Conservation (phyloP, 2,888 invertebrate genomes). For the Drosophila affinis region DNA sequence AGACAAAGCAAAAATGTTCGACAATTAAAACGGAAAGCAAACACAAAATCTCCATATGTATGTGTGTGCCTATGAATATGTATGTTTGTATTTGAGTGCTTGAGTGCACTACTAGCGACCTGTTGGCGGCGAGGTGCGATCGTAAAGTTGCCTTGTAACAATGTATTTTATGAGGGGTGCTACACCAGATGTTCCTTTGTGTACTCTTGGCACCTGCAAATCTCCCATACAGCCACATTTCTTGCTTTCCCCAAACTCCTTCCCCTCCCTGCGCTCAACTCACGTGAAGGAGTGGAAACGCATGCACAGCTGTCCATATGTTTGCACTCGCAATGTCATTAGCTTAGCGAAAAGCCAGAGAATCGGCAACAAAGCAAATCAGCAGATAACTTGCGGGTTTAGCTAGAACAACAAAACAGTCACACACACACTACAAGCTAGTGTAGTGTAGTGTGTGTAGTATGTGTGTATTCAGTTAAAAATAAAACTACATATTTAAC, state of each 20-base stretch:
- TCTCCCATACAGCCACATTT: neutral
- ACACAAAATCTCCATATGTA: slow-evolving; percentile 21
- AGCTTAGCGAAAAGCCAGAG: slow-evolving; percentile 52
- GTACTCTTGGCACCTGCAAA: neutral
- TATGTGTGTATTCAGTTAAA: slow-evolving; percentile 46
- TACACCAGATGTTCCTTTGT: neutral
- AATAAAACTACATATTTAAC: slow-evolving; percentile 78
- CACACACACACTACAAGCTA: slow-evolving; percentile 5
- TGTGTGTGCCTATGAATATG: slow-evolving; percentile 8
- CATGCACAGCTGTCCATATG: slow-evolving; percentile 26
- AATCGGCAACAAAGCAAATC: slow-evolving; percentile 49
- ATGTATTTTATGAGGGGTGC: slow-evolving; percentile 11
- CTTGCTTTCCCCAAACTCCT: slow-evolving; percentile 21
- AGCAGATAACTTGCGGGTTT: slow-evolving; percentile 54
- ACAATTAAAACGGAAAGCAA: slow-evolving; percentile 42
- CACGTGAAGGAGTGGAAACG: slow-evolving; percentile 12
- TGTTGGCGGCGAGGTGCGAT: slow-evolving; percentile 49
- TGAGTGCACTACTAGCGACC: slow-evolving; percentile 49
- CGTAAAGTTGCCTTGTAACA: slow-evolving; percentile 28
- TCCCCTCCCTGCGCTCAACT: slow-evolving; percentile 43
- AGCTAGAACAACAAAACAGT: slow-evolving; percentile 30
- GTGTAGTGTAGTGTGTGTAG: neutral
- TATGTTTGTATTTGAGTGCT: slow-evolving; percentile 16
- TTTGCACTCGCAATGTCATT: slow-evolving; percentile 49
- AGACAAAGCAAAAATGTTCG: slow-evolving; percentile 30